Conservation (phyloP, 2,888 invertebrate genomes). For the Podabrus alpinus region DNA sequence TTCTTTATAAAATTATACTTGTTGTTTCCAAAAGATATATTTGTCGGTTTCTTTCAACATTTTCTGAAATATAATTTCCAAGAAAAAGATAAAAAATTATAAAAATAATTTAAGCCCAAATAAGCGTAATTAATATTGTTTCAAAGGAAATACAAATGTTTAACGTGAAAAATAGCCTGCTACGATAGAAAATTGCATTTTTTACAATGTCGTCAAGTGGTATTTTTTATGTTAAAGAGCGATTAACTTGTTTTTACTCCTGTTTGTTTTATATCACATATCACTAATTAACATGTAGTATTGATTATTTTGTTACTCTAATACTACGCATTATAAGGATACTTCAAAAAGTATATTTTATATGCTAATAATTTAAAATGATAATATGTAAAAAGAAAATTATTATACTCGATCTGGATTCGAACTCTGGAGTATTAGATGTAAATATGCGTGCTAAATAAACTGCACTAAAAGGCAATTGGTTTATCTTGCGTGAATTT, state of each 20-base stretch:
- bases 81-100: neutral
- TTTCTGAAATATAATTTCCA: neutral
- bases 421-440: no score
- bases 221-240: neutral
- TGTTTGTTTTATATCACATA: neutral
- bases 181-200: neutral
- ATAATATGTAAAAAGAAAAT: no score
- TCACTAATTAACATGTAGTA: neutral
- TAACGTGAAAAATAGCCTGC: neutral
- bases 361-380: no score
- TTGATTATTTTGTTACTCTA: neutral
- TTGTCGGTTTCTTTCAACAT: neutral
- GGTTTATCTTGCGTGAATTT: no score
- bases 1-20: conserved; percentile 15
- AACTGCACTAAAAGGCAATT: no score
- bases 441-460: no score
- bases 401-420: no score
- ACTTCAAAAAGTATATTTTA: neutral
- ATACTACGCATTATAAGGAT: neutral
- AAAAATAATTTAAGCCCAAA: neutral
- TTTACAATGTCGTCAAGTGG: neutral
- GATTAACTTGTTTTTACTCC: neutral
- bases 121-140: neutral
- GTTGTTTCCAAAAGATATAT: conserved; percentile 1
- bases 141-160: neutral